These are phyloP conservation scores for Doris montereyensis DNA, from an alignment of 2,888 invertebrate species.

Conservation along the genomic window DNA sequence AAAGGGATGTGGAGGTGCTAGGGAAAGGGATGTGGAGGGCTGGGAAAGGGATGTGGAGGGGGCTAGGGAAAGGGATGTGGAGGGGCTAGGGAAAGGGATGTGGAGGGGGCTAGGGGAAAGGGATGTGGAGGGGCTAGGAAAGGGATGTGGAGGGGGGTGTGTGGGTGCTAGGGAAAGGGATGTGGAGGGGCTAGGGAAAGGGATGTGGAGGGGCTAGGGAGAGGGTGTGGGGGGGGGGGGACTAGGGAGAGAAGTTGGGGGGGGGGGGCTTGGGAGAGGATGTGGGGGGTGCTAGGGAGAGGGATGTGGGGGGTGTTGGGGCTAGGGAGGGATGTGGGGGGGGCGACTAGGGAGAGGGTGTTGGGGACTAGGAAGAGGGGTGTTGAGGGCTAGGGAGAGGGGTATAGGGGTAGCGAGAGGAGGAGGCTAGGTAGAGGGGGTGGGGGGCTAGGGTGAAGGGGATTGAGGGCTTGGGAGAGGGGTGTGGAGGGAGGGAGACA, in stretches of 20 bases:
- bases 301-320: neutral
- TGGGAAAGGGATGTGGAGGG: neutral
- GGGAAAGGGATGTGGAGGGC: neutral
- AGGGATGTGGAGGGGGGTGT: neutral
- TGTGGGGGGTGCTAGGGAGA: neutral
- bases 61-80: neutral
- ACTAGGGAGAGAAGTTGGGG: neutral
- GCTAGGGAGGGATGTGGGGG: neutral
- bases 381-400: neutral
- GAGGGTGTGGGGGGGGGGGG: neutral
- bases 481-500: neutral
- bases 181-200: neutral
- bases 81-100: neutral
- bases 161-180: neutral
- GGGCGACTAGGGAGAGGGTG: neutral
- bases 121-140: neutral
- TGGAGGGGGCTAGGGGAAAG: neutral
- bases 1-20: neutral
- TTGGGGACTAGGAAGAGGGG: neutral
- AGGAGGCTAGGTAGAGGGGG: neutral
- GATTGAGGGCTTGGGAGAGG: no score
- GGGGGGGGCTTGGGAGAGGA: neutral
- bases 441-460: neutral
- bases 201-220: neutral
- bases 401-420: neutral